Evolutionary conservation across 2,888 invertebrate species (phyloP).

Genomic region (Spialia ferax): DNA sequence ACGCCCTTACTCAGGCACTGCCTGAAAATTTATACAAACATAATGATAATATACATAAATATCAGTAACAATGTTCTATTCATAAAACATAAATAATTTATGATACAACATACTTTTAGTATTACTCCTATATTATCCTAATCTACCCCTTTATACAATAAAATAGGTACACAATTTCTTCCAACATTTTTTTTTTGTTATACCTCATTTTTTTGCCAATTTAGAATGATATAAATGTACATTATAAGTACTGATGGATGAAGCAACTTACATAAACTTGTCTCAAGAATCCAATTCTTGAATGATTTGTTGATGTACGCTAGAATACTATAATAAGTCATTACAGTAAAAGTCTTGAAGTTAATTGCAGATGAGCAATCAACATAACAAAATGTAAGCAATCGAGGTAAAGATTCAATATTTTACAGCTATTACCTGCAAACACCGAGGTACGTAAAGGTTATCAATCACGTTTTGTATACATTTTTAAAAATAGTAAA

Average conservation of each 20-base stretch:
- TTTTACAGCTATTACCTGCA: conserved; percentile 8
- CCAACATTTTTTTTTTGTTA: not conserved
- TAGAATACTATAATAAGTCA: conserved; percentile 12
- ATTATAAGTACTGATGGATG: not conserved
- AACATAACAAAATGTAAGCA: conserved; percentile 2
- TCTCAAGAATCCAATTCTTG: not conserved
- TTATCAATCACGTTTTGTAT: conserved; percentile 25
- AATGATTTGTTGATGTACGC: not conserved
- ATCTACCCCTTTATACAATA: conserved; percentile 44
- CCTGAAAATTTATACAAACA: conserved; percentile 32
- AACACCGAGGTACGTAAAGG: conserved; percentile 13
- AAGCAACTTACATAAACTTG: not conserved
- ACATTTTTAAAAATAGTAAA: conserved; percentile 20
- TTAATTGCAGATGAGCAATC: not conserved
- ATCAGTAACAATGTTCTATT: conserved; percentile 22
- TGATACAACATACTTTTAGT: conserved; percentile 33
- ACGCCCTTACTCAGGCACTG: conserved; percentile 42
- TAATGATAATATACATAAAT: conserved; percentile 21
- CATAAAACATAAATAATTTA: conserved; percentile 26
- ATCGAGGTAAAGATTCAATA: conserved; percentile 29
- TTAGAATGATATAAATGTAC: not conserved
- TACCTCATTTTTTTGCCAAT: not conserved
- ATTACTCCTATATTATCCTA: conserved; percentile 39
- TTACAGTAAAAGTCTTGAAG: conserved; percentile 8
- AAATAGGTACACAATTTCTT: conserved; percentile 43